Evolutionary conservation across 2,888 invertebrate genomes (phyloP).

Genomic region (Auanema freiburgensis): DNA sequence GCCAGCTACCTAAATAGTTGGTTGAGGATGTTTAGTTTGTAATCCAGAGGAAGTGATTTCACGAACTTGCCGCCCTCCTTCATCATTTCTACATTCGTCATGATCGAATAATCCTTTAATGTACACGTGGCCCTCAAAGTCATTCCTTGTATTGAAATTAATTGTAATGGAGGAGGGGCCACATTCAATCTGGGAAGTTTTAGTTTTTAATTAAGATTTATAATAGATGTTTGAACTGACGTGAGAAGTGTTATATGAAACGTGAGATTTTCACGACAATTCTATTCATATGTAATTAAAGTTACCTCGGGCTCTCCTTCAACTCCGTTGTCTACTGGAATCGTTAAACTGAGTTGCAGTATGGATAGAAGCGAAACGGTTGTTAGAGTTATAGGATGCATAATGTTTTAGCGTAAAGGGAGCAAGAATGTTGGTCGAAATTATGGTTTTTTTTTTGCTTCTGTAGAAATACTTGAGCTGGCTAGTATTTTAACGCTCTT

Average conservation of each 20-base stretch:
- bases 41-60: slow-evolving; percentile 33
- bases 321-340: slow-evolving; percentile 57
- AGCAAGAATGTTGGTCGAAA: too few species aligned
- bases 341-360: slow-evolving; percentile 17
- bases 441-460: too few species aligned
- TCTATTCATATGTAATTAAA: neutral
- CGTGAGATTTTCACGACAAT: neutral
- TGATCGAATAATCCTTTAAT: slow-evolving; percentile 54
- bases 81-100: slow-evolving; percentile 39
- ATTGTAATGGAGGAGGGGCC: slow-evolving; percentile 61
- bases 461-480: too few species aligned
- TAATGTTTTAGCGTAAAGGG: too few species aligned
- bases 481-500: too few species aligned
- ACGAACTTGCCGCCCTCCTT: slow-evolving; percentile 40
- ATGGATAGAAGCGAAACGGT: too few species aligned
- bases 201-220: too few species aligned
- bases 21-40: neutral
- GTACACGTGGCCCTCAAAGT: slow-evolving; percentile 54
- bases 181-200: slow-evolving; percentile 54
- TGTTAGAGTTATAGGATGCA: too few species aligned
- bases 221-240: neutral
- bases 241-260: neutral
- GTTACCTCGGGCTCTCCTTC: slow-evolving; percentile 55
- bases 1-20: slow-evolving; percentile 46
- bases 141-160: slow-evolving; percentile 52